Conservation (phyloP, 2,888 invertebrate genomes). For the Eucera pruinosa region DNA sequence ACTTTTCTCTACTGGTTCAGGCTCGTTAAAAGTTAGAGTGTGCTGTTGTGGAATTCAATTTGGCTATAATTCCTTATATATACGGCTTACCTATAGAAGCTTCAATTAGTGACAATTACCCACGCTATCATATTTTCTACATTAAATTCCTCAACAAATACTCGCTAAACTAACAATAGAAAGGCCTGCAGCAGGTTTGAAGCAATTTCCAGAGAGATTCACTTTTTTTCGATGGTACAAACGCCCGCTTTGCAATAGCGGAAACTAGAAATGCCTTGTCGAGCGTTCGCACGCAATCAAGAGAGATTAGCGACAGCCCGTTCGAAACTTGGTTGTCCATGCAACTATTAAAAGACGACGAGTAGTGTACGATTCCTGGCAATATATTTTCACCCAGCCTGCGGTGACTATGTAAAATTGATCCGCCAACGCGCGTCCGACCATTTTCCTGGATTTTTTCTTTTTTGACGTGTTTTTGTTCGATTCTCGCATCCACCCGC, state of each 20-base stretch:
- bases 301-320: conserved; percentile 29
- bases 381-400: conserved; percentile 1
- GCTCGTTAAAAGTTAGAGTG: too few relatives aligned
- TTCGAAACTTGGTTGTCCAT: conserved; percentile 22
- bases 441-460: conserved; percentile 20
- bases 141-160: background rate
- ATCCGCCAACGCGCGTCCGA: conserved; percentile 43
- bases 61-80: too few relatives aligned
- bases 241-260: background rate
- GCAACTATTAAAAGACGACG: conserved; percentile 35
- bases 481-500: background rate
- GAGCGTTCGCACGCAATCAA: conserved; percentile 33
- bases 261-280: background rate
- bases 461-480: background rate
- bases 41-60: too few relatives aligned
- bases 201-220: background rate
- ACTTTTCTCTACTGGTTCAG: too few relatives aligned
- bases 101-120: too few relatives aligned
- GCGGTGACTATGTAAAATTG: conserved; percentile 40
- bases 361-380: background rate
- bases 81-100: too few relatives aligned
- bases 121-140: background rate
- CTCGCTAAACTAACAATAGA: background rate
- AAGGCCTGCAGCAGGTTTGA: too few relatives aligned
- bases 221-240: background rate